Evolutionary conservation across 2,113 vertebrate species (phyloP).

Genomic region (Pelvicachromis taeniatus): DNA sequence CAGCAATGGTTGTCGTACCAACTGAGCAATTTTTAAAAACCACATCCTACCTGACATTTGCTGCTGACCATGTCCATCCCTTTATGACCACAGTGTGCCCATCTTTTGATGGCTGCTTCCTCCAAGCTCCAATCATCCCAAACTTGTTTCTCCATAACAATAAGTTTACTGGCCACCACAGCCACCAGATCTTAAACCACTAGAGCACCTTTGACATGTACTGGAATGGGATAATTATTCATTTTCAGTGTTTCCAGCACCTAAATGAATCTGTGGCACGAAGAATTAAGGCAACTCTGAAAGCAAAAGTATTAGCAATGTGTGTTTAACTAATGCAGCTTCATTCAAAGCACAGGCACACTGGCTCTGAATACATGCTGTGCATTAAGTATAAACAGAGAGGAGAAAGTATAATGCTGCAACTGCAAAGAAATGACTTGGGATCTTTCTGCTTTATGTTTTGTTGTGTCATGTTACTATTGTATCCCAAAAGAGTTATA

Average conservation of each 20-base stretch:
- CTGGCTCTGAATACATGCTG: neutral
- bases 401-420: neutral
- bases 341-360: neutral
- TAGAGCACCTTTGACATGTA: neutral
- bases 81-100: neutral
- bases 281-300: neutral
- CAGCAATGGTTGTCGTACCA: neutral
- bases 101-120: neutral
- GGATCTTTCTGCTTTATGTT: neutral
- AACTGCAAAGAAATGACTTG: rapidly evolving
- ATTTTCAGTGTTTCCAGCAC: neutral
- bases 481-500: neutral
- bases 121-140: neutral
- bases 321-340: neutral
- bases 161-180: neutral
- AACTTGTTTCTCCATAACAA: neutral
- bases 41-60: neutral
- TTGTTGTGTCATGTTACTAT: neutral
- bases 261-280: neutral
- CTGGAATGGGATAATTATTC: neutral
- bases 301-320: neutral
- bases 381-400: neutral
- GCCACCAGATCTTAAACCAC: neutral
- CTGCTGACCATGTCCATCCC: neutral
- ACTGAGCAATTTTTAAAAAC: neutral